These are phyloP conservation scores for Aphaenogaster floridana DNA, from an alignment of 1,140 invertebrate genomes.

Conservation along the genomic window DNA sequence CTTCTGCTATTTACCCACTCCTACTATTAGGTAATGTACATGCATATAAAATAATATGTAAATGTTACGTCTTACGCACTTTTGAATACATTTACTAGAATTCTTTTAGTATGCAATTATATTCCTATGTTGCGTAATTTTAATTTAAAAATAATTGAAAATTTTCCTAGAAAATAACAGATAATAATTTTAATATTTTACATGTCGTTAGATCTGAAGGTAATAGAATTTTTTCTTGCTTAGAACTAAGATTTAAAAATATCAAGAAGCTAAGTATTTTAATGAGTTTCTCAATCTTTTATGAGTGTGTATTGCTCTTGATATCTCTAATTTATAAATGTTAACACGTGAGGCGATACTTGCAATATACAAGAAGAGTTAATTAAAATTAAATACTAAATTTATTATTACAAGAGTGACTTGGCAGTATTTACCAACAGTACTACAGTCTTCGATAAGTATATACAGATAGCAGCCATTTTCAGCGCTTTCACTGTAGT, in stretches of 20 bases:
- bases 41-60: neutral
- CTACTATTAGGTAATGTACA: neutral
- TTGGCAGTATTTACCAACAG: neutral
- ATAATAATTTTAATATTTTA: neutral
- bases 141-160: neutral
- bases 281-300: neutral
- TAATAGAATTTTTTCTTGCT: neutral
- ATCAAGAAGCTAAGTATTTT: neutral
- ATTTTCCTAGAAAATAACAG: neutral
- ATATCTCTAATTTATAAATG: neutral
- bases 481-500: conserved; percentile 56
- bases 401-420: conserved; percentile 15
- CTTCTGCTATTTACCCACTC: neutral
- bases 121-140: neutral
- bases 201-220: too few species aligned
- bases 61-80: neutral
- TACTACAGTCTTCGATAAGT: conserved; percentile 5
- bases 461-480: neutral
- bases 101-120: neutral
- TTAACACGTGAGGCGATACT: neutral
- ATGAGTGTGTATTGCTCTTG: neutral
- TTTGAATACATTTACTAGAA: neutral
- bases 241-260: neutral
- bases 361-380: neutral
- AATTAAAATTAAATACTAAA: conserved; percentile 1